These are phyloP conservation scores for Macroglossus sobrinus DNA, from an alignment of 2,113 vertebrate genomes.

Conservation along the genomic window DNA sequence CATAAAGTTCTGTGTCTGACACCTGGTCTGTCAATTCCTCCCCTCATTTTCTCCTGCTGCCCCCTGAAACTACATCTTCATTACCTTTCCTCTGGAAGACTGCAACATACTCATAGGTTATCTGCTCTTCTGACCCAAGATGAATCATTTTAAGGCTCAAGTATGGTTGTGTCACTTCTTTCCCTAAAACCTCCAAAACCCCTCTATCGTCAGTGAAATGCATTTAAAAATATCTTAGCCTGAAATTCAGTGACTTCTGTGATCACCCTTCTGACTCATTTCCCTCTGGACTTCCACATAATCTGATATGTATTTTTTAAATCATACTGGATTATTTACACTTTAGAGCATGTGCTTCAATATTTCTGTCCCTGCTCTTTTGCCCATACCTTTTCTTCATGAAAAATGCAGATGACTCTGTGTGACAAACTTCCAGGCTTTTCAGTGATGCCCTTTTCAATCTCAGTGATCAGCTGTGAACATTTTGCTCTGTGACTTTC, in stretches of 20 bases:
- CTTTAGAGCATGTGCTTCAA: accelerated
- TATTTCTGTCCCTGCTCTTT: not conserved
- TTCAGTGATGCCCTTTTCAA: not conserved
- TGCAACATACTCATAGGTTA: not conserved
- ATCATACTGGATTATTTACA: not conserved
- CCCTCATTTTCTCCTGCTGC: not conserved
- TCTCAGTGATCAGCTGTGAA: not conserved
- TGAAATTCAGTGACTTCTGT: not conserved
- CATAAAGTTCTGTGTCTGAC: not conserved
- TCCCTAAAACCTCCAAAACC: not conserved
- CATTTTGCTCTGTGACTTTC: not conserved
- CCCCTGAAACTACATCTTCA: not conserved
- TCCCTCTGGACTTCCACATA: not conserved
- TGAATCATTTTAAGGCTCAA: not conserved
- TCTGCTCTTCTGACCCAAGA: not conserved
- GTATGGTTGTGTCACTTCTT: not conserved
- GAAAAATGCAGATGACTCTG: not conserved
- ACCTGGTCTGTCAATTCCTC: not conserved
- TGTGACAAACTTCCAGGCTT: not conserved
- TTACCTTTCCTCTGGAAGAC: not conserved
- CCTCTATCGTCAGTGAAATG: not conserved
- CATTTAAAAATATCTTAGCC: not conserved
- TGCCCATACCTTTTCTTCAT: not conserved
- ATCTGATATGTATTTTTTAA: not conserved
- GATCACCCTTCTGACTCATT: not conserved